These are phyloP conservation scores for Mus pahari DNA, from an alignment of 2,113 vertebrate genomes.

Conservation along the genomic window DNA sequence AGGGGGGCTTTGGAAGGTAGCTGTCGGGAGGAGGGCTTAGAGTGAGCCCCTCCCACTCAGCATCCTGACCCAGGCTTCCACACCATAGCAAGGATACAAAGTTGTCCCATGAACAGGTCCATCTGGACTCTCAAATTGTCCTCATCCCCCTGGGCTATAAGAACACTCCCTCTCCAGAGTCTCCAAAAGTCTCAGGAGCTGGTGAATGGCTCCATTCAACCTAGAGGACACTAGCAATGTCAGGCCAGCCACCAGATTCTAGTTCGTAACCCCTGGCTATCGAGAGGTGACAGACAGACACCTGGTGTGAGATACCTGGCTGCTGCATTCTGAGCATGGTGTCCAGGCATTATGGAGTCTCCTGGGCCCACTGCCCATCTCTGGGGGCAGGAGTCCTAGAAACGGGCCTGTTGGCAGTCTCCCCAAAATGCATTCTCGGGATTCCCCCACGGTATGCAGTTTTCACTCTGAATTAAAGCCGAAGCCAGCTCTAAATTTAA, in stretches of 20 bases:
- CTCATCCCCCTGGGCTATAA: accelerated
- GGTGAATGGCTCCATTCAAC: too few relatives aligned
- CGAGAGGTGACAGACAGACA: slow-evolving; percentile 70
- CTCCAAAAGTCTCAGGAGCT: not conserved
- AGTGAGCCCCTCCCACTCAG: not conserved
- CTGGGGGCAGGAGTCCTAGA: not conserved
- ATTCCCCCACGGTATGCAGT: slow-evolving; percentile 49
- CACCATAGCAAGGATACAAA: accelerated
- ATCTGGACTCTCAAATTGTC: not conserved
- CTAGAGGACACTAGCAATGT: not conserved
- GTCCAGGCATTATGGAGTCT: slow-evolving; percentile 42
- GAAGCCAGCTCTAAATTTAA: slow-evolving; percentile 78
- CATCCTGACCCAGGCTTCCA: accelerated
- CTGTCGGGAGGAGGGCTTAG: not conserved
- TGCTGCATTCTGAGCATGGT: slow-evolving; percentile 55
- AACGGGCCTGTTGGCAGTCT: slow-evolving; percentile 31
- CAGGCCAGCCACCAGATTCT: slow-evolving; percentile 40
- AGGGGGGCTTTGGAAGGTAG: not conserved
- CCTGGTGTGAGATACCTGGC: slow-evolving; percentile 45
- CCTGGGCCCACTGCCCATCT: not conserved
- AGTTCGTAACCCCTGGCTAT: slow-evolving; percentile 43
- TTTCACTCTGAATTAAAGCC: slow-evolving; percentile 73
- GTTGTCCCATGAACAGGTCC: too few relatives aligned
- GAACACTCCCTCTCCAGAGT: not conserved
- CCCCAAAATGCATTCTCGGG: slow-evolving; percentile 32